Evolutionary conservation across 2,797 vertebrate genomes (phyloP), one percentile per base, ranked within the genome.

Genomic region (Peromyscus eremicus): DNA sequence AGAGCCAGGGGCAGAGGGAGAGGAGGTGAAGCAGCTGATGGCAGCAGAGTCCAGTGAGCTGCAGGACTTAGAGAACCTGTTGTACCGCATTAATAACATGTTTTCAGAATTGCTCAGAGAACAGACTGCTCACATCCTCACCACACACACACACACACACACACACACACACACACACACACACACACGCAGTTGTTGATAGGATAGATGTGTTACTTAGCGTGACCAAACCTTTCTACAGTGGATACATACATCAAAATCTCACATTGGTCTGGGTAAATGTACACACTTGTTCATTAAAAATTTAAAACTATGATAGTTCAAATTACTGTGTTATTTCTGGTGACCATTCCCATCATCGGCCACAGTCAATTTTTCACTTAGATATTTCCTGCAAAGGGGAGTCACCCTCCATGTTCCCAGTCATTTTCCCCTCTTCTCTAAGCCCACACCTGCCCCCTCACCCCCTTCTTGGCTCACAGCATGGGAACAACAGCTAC

Each of bases 401-500:
- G 85, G 8, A 81, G 92, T 95, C 3, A 2, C 37, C 16, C 95
- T 89, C 95, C 34, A 49, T 55, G 71, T 94, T 79, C 77, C 64
- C 43, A 68, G 86, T 70, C 85, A 92, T 91, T 95, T 96, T n/a
- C 93, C 6, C 0, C 96, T 97, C 94, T 97, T 89, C 97, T 97
- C 92, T 32, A 84, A 81, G 91, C 96, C 75, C 94, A 89, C 97
- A 95, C 94, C 95, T 96, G 97, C 90, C 93, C 93, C 87, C 88
- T 94, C 96, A 96, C 98, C 97, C 98, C 98, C 77, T 80, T 91
- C 85, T 98, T 97, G 97, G 94, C 98, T 96, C 82, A 25, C 98
- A 98, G 98, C 98, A 98, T 97, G 98, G 98, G 98, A 98, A 98
- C 98, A 97, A 97, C 97, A 98, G 98, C 98, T 98, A 98, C 97